Conservation (phyloP, 2,113 vertebrate genomes). For the Oncorhynchus masou region DNA sequence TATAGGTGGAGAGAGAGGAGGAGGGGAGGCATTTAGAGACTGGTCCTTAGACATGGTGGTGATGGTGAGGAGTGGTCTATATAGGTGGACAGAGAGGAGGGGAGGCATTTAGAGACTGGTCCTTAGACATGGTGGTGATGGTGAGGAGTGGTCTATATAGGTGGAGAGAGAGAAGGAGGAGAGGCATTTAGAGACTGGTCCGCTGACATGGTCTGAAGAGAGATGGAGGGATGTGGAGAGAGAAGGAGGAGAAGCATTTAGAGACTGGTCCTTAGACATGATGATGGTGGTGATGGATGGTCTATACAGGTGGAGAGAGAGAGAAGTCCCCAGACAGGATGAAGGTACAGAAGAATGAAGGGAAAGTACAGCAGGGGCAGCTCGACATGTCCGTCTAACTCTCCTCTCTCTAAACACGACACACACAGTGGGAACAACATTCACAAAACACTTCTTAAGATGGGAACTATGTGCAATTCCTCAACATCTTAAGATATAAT, state of each 20-base stretch:
- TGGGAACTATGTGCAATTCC: too few relatives aligned
- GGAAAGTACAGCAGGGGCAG: not conserved
- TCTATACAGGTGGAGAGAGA: not conserved
- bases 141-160: too few relatives aligned
- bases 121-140: too few relatives aligned
- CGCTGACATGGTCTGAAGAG: not conserved
- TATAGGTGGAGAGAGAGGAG: too few relatives aligned
- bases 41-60: too few relatives aligned
- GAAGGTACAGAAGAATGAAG: not conserved
- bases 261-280: constrained; percentile 53
- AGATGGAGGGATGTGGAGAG: not conserved
- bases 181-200: not conserved
- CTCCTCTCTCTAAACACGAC: not conserved
- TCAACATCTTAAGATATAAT: too few relatives aligned
- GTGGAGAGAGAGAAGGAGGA: not conserved
- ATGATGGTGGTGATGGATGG: not conserved
- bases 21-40: not conserved
- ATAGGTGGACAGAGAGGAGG: not conserved
- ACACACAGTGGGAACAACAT: too few relatives aligned
- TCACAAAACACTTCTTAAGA: too few relatives aligned
- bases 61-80: too few relatives aligned
- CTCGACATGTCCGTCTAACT: not conserved
- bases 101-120: not conserved
- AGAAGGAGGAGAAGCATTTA: not conserved
- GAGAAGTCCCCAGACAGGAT: too few relatives aligned